Evolutionary conservation across 2,888 invertebrate genomes (phyloP), one percentile per base, ranked within the genome.

Genomic region (Reticulitermes lucifugus): DNA sequence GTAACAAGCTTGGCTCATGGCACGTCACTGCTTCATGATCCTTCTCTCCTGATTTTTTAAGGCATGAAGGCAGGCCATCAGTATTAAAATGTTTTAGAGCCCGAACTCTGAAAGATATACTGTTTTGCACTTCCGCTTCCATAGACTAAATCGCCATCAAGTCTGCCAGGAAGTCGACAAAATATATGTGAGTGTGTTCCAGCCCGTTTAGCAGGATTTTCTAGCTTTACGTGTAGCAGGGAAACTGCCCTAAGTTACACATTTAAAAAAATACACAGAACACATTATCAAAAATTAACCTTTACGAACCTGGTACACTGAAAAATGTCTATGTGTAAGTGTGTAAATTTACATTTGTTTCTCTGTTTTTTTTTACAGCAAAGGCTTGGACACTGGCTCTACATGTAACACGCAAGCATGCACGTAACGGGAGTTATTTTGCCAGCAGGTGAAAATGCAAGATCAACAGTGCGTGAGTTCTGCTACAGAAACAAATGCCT

Each of bases 211-310:
- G 77, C 77, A 77, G 77, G 73, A 41, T 41, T 73, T 41, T 41
- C 7, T 3, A 41, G 29, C 41, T 35, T 18, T 18, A 6, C 41
- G 35, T 18, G 29, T 2, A 71, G 14, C 29, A 18, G 73, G 77
- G 29, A 77, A 77, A n/a, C 77, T 77, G 77, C 77, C 77, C 77
- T 77, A 77, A 77, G 77, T 77, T 77, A 77, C 77, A 77, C n/a
- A n/a, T 43, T 75, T 46, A 77, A 77, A 77, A 77, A 77, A 77
- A 46, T 51, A 51, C 51, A 77, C 46, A 25, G n/a, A 60, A 51
- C 46, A 35, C 5, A 21, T 3, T 7, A 41, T 18, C 14, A 73
- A 73, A 73, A 73, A 65, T 5, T 41, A 73, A 29, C 21, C 73
- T 73, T 41, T 73, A 73, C 41, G 46, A 9, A 46, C 77, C 77